Conservation (phyloP, 1,140 invertebrate species). For the Diachasma alloeum region DNA sequence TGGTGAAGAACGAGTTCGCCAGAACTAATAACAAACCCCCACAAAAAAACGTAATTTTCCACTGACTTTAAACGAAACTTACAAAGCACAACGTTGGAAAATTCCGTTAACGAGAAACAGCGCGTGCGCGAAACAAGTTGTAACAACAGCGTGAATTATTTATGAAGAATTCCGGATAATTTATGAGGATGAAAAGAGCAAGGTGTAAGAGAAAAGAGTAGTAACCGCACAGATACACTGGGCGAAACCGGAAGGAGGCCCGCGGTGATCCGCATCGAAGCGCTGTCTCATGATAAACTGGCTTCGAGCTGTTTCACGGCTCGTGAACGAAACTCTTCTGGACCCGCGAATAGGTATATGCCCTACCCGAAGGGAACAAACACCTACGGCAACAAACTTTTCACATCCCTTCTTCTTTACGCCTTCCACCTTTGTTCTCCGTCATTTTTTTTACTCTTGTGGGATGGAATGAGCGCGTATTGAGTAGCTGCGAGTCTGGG, state of each 20-base stretch:
- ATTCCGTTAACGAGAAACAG: background rate
- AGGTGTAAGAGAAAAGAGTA: background rate
- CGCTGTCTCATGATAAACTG: conserved; percentile 11
- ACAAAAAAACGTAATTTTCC: background rate
- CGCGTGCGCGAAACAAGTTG: conserved; percentile 20
- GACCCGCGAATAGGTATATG: conserved; percentile 14
- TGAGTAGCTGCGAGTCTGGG: no score
- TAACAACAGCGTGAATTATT: conserved; percentile 28
- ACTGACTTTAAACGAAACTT: background rate
- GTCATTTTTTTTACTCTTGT: background rate
- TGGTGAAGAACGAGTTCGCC: background rate
- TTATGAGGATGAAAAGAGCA: background rate
- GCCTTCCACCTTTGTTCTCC: background rate
- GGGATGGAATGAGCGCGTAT: background rate
- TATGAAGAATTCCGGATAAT: background rate
- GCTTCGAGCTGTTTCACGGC: background rate
- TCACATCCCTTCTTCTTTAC: background rate
- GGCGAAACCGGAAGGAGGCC: background rate
- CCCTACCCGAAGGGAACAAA: conserved; percentile 18
- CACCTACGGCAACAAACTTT: conserved; percentile 26
- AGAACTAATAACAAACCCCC: background rate
- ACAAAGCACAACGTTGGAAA: background rate
- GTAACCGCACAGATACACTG: background rate
- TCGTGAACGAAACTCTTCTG: conserved; percentile 4
- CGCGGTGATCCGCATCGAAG: background rate